A percentile compares a stretch with the other conserved stretches of the same genome.
phyloP scores from a whole-genome alignment of 2,797 vertebrate genomes.

The Atherinosoma microstoma region DNA sequence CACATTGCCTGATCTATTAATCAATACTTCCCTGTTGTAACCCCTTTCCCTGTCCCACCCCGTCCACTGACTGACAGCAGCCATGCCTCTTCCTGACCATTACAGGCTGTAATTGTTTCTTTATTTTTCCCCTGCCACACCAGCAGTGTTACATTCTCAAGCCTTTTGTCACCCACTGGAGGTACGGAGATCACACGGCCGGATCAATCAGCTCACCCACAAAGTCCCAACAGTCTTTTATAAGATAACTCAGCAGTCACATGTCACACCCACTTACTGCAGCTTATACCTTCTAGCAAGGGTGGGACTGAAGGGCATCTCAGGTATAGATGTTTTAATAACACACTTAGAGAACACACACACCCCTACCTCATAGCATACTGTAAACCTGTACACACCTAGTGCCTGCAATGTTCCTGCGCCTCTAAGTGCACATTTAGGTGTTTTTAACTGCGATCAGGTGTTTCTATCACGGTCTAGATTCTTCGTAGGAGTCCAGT shows the following conservation, averaged over 20 bases:
- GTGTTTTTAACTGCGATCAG: no score
- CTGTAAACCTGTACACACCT: no score
- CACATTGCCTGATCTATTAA: conserved; percentile 56
- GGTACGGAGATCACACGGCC: conserved; percentile 26
- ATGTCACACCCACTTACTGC: conserved; percentile 1
- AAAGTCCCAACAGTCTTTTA: conserved; percentile 40
- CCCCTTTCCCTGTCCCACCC: not conserved
- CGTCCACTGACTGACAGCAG: conserved; percentile 64
- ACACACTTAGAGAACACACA: no score
- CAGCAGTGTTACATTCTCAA: conserved; percentile 25
- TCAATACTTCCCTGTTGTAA: conserved; percentile 67
- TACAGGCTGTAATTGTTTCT: conserved; percentile 78
- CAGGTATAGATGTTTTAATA: no score
- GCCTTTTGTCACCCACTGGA: conserved; percentile 47
- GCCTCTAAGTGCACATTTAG: no score
- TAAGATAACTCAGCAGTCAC: not conserved
- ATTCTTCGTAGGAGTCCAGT: no score
- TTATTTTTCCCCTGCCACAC: conserved; percentile 60
- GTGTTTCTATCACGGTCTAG: no score
- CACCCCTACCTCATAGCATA: no score
- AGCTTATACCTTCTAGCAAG: not conserved
- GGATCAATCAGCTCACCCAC: conserved; percentile 53
- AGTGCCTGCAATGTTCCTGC: no score
- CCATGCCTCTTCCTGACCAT: conserved; percentile 70
- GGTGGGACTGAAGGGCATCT: no score